Evolutionary conservation across 2,113 vertebrate genomes (phyloP), one percentile per base, ranked within the genome.

Genomic region (Accipiter cooperii): DNA sequence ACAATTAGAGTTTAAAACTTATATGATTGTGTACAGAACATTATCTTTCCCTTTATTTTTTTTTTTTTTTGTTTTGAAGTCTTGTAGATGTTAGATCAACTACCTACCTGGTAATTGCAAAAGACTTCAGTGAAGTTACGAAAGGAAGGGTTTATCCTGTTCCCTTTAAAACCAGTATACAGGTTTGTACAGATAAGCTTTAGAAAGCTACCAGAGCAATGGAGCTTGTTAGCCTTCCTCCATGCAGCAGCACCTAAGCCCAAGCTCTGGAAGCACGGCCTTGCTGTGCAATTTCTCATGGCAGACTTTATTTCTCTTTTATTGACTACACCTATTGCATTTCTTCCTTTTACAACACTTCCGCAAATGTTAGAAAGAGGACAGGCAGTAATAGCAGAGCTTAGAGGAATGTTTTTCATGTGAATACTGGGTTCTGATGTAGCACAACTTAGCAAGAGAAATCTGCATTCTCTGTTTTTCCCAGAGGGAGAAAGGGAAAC

Each of bases 291-390:
- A 6, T 93, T 89, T 91, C 70, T 95, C 52, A 69, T 47, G 74
- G 69, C 28, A 89, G 80, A 78, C 14, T 73, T 87, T 90, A 91
- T 90, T 97, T 93, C 74, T 68, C 68, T 89, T 87, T 91, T 79
- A 89, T 91, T 92, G 86, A 46, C 76, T 89, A 65, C 19, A 54
- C 4, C n/a, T 29, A 82, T 40, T 89, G 22, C 68, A 81, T 90
- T 92, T 90, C 69, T 84, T 91, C 38, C 17, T 92, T 89, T 95
- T 52, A 94, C 40, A 61, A 76, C 51, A 34, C 54, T 84, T 92
- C 47, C 40, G 75, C 57, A 94, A 85, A 82, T 31, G 63, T 86
- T 90, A 87, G 61, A 84, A 88, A 84, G 69, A 92, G 61, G 34
- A 77, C 28, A 78, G 29, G 52, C 60, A 84, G 77, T 93, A 92